These are phyloP conservation scores for Emydura subglobosa DNA, from an alignment of 2,113 vertebrate species.

Conservation along the genomic window DNA sequence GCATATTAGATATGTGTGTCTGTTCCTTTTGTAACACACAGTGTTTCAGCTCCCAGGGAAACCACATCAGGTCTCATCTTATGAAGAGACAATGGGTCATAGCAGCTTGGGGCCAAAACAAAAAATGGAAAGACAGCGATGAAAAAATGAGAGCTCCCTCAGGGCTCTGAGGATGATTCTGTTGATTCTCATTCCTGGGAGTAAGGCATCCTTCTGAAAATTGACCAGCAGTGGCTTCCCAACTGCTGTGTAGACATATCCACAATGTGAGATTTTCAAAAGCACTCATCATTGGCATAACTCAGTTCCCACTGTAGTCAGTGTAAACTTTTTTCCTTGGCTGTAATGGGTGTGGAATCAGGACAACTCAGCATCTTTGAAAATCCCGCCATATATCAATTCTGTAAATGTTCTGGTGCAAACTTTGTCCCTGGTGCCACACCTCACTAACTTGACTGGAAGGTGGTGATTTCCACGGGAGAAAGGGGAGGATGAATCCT, in stretches of 20 bases:
- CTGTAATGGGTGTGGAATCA: background rate
- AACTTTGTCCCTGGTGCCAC: background rate
- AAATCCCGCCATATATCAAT: background rate
- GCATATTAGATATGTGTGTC: background rate
- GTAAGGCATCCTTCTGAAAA: background rate
- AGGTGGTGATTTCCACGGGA: background rate
- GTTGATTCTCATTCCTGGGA: background rate
- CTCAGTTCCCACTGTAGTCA: background rate
- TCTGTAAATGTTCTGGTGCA: background rate
- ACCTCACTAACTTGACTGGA: background rate
- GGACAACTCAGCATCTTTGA: background rate
- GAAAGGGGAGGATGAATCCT: background rate
- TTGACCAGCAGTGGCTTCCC: background rate
- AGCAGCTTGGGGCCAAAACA: background rate
- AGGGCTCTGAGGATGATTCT: background rate
- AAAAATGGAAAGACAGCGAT: background rate
- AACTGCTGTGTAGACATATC: background rate
- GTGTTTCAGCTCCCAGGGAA: background rate
- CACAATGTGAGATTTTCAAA: background rate
- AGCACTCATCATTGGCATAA: background rate
- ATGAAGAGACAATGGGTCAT: background rate
- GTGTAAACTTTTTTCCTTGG: background rate
- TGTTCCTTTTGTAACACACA: background rate
- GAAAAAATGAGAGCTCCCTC: background rate
- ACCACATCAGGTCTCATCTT: background rate